These are phyloP conservation scores for Eublepharis macularius DNA, from an alignment of 2,113 vertebrate genomes.

Conservation along the genomic window DNA sequence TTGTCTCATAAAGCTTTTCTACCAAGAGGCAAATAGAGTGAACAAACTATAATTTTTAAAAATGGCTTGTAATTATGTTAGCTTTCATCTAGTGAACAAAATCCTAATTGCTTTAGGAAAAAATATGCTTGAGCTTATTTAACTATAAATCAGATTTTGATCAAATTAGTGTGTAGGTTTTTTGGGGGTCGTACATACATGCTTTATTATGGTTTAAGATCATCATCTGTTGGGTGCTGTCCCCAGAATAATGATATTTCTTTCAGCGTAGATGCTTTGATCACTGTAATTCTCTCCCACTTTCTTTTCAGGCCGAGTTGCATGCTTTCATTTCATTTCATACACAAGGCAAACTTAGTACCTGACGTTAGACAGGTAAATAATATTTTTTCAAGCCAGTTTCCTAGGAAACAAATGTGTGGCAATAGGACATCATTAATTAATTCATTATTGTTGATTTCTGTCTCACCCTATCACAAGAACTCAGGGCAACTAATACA, in stretches of 20 bases:
- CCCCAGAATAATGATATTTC: conserved; percentile 12
- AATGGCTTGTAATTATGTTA: neutral
- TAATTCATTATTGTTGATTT: neutral
- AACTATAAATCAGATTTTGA: conserved; percentile 14
- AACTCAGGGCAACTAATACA: neutral
- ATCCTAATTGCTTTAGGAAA: conserved; percentile 26
- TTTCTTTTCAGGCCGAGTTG: neutral
- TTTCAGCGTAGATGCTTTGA: conserved; percentile 8
- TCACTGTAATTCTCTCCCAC: conserved; percentile 6
- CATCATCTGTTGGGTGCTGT: neutral
- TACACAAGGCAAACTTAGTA: neutral
- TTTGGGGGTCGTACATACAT: neutral
- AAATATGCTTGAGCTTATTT: conserved; percentile 19
- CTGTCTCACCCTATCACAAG: neutral
- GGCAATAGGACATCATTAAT: conserved; percentile 9
- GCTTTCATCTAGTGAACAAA: conserved; percentile 16
- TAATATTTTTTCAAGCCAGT: conserved; percentile 45
- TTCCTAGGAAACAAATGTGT: conserved; percentile 52
- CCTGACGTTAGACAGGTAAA: conserved; percentile 63
- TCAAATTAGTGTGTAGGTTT: neutral
- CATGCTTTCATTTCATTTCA: conserved; percentile 4
- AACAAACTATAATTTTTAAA: neutral
- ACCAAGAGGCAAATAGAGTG: neutral
- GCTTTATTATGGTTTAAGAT: neutral
- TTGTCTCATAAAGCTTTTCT: conserved; percentile 7